Percentiles rank a stretch among this genome's conserved stretches.
phyloP scores from a whole-genome alignment of 30 jellyfish, hydroid and myxozoan species.

The Catostylus mosaicus region DNA sequence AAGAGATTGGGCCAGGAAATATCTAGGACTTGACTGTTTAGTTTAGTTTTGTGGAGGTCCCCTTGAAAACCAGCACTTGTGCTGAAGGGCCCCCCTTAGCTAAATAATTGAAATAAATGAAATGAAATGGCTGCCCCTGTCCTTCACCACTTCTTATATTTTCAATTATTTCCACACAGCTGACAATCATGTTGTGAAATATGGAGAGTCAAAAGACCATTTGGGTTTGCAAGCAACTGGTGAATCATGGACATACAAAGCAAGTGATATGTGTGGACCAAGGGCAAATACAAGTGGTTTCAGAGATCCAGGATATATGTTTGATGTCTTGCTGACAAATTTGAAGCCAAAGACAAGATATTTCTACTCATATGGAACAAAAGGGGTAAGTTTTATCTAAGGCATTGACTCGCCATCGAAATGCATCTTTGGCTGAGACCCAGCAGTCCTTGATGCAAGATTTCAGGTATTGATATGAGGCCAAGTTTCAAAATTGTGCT shows the following conservation, averaged over 20 bases:
- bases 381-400: conserved; percentile 63
- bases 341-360: conserved; percentile 82
- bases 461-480: too few species aligned
- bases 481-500: too few species aligned
- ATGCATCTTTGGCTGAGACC: too few species aligned
- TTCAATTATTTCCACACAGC: conserved; percentile 10
- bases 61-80: background rate
- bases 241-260: conserved; percentile 81
- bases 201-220: conserved; percentile 41
- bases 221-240: conserved; percentile 57
- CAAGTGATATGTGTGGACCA: conserved; percentile 96
- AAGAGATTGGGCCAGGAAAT: background rate
- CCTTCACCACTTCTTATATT: background rate
- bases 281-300: conserved; percentile 92
- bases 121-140: background rate
- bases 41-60: background rate
- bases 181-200: conserved; percentile 58
- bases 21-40: background rate
- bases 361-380: conserved; percentile 87
- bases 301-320: conserved; percentile 96
- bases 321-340: conserved; percentile 80
- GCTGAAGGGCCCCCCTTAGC: too few species aligned
- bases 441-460: too few species aligned
- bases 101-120: background rate
- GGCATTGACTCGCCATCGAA: too few species aligned